Percentiles rank a stretch among this genome's conserved stretches.
Conservation (phyloP, 2,113 vertebrate genomes). For the Spheniscus mendiculus region DNA sequence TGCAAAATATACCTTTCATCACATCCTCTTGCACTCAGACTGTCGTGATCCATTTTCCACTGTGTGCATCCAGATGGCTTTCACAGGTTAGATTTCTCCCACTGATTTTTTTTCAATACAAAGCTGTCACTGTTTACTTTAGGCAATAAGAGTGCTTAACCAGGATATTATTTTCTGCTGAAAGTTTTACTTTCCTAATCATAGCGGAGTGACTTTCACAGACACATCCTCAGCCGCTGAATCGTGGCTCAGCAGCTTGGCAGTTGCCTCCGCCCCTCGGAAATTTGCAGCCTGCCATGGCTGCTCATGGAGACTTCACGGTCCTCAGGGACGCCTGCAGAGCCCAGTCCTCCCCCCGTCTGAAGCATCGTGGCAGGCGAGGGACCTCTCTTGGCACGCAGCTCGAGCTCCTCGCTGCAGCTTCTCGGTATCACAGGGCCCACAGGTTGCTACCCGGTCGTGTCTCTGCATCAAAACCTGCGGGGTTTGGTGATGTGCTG, state of each 20-base stretch:
- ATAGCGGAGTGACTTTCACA: background rate
- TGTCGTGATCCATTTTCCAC: constrained; percentile 13
- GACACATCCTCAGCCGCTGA: background rate
- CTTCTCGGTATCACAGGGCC: background rate
- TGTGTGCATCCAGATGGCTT: constrained; percentile 18
- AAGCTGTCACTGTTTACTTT: background rate
- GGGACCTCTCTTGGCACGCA: background rate
- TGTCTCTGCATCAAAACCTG: background rate
- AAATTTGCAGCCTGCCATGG: background rate
- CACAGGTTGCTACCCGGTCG: fast-evolving
- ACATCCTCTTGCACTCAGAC: background rate
- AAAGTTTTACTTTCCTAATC: constrained; percentile 4
- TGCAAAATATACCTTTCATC: background rate
- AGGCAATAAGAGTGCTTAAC: background rate
- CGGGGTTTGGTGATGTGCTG: background rate
- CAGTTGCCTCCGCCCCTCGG: background rate
- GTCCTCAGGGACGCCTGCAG: background rate
- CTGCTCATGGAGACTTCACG: background rate
- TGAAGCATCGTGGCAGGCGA: fast-evolving
- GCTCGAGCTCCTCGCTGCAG: background rate
- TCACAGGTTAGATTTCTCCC: constrained; percentile 16
- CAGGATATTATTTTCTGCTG: background rate
- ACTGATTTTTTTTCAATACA: background rate
- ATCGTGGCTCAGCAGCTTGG: background rate
- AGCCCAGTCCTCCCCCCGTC: fast-evolving